Conservation (phyloP, 2,888 invertebrate species). For the Epinotia ramella region DNA sequence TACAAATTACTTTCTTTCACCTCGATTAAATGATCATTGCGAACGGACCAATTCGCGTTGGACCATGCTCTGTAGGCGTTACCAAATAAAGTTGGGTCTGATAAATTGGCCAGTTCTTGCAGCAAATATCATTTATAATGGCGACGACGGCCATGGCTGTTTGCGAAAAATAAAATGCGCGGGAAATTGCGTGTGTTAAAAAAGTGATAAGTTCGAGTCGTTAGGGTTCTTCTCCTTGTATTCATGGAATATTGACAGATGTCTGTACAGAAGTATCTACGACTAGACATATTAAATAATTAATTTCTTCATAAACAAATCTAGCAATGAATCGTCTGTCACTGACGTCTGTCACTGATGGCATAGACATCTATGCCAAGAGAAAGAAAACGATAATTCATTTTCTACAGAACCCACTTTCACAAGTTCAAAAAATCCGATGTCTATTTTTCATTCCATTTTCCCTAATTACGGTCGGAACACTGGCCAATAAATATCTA, state of each 20-base stretch:
- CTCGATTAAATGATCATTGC: conserved; percentile 79
- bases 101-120: conserved; percentile 35
- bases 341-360: too few relatives aligned
- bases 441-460: conserved; percentile 37
- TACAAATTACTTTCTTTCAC: conserved; percentile 58
- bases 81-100: conserved; percentile 1
- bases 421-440: conserved; percentile 1
- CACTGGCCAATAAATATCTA: conserved; percentile 37
- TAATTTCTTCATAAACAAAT: neutral
- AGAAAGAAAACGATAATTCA: neutral
- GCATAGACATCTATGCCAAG: too few relatives aligned
- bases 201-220: conserved; percentile 51
- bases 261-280: too few relatives aligned
- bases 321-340: neutral
- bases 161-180: conserved; percentile 65
- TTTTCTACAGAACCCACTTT: conserved; percentile 7
- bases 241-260: conserved; percentile 10
- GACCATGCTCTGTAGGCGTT: neutral
- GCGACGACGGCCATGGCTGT: conserved; percentile 56
- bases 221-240: conserved; percentile 34
- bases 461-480: conserved; percentile 35
- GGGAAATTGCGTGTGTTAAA: conserved; percentile 77
- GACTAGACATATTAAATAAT: neutral
- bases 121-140: conserved; percentile 73
- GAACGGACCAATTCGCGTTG: conserved; percentile 42